Evolutionary conservation across 1,140 invertebrate species (phyloP), one percentile per base, ranked within the genome.

Genomic region (Dolichoris vasculosae): DNA sequence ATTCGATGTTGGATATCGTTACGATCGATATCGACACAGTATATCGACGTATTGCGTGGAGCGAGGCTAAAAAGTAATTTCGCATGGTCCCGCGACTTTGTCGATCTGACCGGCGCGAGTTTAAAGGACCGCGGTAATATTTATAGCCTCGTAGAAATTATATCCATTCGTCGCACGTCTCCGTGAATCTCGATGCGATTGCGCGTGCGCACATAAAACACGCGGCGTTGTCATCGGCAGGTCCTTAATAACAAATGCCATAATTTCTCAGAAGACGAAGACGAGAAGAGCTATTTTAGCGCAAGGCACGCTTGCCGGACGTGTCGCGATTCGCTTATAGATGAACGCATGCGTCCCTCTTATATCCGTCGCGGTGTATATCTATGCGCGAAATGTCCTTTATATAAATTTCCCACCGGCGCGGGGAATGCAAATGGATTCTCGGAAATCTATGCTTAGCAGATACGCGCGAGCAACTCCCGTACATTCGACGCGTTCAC

Each of bases 311-410:
- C 88, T 88, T 87, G 55, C 87, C 87, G 81, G 51, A 91, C 90
- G 90, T 91, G 90, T 91, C 87, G 88, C 90, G 90, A 91, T 91
- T 91, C 89, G 88, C 89, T 91, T 91, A 91, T 90, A 43, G 75
- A 30, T 59, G 55, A 59, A 4, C 55, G 23, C 23, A 51, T 15
- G 2, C 48, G 48, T 51, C 48, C 48, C 48, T 51, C 15, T 51
- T 51, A 17, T 51, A 51, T 51, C 15, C 48, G 48, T 51, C 48
- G 48, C 48, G 8, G 48, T 26, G 35, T 40, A 23, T n/a, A 75
- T 1, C 40, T 55, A 2, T 6, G 46, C 46, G 46, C 46, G 26
- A 77, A 77, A 30, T 51, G 30, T 73, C 43, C 7, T 32, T 77
- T 77, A 90, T 86, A 76, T 63, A 55, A 78, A 17, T 69, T 81